Conservation (phyloP, 2,888 invertebrate genomes). For the Papilio elwesi region DNA sequence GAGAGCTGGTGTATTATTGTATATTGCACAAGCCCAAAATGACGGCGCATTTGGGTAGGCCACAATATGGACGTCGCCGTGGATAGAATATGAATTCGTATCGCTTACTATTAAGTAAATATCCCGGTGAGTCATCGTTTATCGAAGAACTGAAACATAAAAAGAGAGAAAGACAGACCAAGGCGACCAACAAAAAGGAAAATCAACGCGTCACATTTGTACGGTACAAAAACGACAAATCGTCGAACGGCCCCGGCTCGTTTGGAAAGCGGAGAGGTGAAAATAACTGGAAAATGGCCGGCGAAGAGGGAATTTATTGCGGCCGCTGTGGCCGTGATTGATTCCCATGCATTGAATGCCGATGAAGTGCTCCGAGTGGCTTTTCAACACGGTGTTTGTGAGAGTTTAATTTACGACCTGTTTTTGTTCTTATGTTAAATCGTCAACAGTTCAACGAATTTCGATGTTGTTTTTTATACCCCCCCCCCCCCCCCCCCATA, state of each 20-base stretch:
- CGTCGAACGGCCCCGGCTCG: constrained; percentile 41
- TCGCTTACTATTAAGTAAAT: background rate
- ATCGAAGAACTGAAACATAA: background rate
- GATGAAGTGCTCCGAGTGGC: constrained; percentile 49
- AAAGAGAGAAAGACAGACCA: background rate
- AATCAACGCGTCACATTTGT: constrained; percentile 26
- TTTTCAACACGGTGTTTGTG: constrained; percentile 40
- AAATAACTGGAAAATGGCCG: constrained; percentile 74
- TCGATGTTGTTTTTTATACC: constrained; percentile 7
- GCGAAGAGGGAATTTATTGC: constrained; percentile 68
- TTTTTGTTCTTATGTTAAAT: constrained; percentile 23
- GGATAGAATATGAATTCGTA: no score
- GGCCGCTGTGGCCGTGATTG: constrained; percentile 65
- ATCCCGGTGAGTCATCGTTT: background rate
- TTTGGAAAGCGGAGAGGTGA: constrained; percentile 63
- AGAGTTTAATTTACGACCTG: constrained; percentile 39
- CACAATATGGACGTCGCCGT: background rate
- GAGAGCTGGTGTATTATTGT: no score
- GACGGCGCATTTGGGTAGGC: no score
- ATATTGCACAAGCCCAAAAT: no score
- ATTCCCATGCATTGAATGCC: constrained; percentile 58
- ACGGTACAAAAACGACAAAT: constrained; percentile 57
- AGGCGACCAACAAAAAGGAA: constrained; percentile 20
- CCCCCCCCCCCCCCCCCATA: no score
- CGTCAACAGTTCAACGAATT: constrained; percentile 15